Base-by-base conservation (phyloP, 2,888 invertebrate genomes). In the Dexiosoma caninum region DNA sequence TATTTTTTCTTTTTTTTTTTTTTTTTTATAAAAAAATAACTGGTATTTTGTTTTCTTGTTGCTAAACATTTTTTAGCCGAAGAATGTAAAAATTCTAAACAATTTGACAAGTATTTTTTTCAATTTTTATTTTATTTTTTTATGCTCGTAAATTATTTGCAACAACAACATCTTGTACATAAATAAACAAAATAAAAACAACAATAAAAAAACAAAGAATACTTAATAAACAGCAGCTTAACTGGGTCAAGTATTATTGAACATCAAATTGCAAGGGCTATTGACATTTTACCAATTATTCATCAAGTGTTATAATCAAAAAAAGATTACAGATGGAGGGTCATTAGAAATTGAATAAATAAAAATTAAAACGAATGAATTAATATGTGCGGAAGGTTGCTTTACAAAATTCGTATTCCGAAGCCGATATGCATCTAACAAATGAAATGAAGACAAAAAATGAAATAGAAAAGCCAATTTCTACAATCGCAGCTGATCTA, bases 241-340 rank as follows among this genome's bases (percentile, higher is more conserved):
- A 77, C 66, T 81, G 81, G 77, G 81, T 77, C 81, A 81, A 81
- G 81, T 77, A 72, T 57, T 77, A 64, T 55, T 55, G 49, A 69
- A 14, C 16, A 66, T 27, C 40, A 69, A 60, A 23, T 44, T 72
- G 19, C 59, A n/a, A 72, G 72, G 72, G 62, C 77, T 72, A 53
- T 72, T 81, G 70, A 77, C 77, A 64, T 49, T 70, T 66, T 49
- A 30, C 0, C 21, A 55, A 70, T 70, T 77, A 76, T 53, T 51
- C n/a, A 0, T 27, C n/a, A 62, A 76, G 44, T 55, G 27, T 37
- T 53, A 69, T 35, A 46, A 46, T 32, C 23, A 35, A 46, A 7
- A n/a, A n/a, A n/a, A n/a, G n/a, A n/a, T n/a, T n/a, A n/a, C n/a
- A n/a, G n/a, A n/a, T n/a, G n/a, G n/a, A n/a, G n/a, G n/a, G 37